These are phyloP conservation scores for Cecropterus lyciades DNA, from an alignment of 1,140 invertebrate genomes.

Conservation along the genomic window DNA sequence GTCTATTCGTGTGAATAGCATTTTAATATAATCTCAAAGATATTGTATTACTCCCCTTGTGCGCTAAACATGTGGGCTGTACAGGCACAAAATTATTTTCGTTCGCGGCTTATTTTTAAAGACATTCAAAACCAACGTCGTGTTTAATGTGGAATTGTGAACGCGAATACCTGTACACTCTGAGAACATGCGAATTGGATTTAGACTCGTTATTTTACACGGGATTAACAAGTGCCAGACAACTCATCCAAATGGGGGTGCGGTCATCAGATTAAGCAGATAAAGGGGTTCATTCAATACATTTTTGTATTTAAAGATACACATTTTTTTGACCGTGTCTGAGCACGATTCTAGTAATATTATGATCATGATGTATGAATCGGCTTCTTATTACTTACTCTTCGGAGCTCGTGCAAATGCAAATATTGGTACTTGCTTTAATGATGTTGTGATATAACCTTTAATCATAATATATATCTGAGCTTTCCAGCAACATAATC, in stretches of 20 bases:
- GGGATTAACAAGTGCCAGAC: not conserved
- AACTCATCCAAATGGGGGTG: not conserved
- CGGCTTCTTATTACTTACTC: too few relatives aligned
- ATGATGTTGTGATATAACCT: too few relatives aligned
- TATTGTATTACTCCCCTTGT: not conserved
- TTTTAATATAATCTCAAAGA: too few relatives aligned
- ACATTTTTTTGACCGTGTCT: too few relatives aligned
- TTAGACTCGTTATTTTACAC: not conserved
- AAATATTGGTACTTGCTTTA: too few relatives aligned
- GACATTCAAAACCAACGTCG: slow-evolving; percentile 21
- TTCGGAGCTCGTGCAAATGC: too few relatives aligned
- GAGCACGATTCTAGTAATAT: too few relatives aligned
- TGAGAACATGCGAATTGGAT: not conserved
- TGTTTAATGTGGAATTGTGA: slow-evolving; percentile 2
- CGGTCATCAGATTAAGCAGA: not conserved
- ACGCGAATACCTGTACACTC: slow-evolving; percentile 15
- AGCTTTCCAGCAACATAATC: too few relatives aligned
- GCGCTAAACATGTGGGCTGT: slow-evolving; percentile 19
- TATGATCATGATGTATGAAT: too few relatives aligned
- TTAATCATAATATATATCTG: too few relatives aligned
- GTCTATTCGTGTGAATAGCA: too few relatives aligned
- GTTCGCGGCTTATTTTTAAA: slow-evolving; percentile 34
- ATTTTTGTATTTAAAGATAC: not conserved
- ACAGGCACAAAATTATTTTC: slow-evolving; percentile 14
- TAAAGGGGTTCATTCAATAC: not conserved